phyloP scores from a whole-genome alignment of 2,113 vertebrate species.

The Eubucco bourcierii region DNA sequence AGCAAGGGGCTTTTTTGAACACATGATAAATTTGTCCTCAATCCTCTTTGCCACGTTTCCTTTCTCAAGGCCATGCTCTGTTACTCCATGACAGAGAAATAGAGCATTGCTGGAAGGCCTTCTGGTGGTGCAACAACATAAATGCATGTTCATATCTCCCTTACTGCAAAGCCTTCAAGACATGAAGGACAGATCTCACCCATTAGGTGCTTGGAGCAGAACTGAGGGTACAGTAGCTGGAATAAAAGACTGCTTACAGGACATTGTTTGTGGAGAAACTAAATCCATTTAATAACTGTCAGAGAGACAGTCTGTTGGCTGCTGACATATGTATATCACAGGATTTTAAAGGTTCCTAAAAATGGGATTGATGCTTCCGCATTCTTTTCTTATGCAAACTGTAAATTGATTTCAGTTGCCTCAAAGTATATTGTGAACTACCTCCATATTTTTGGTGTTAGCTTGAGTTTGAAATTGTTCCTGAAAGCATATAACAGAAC shows the following conservation, averaged over 20 bases:
- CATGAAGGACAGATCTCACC: accelerated
- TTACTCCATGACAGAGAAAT: background rate
- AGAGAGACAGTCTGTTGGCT: background rate
- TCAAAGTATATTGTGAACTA: background rate
- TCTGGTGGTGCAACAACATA: background rate
- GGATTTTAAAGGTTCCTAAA: background rate
- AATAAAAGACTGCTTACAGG: background rate
- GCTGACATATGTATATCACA: background rate
- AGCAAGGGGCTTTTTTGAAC: background rate
- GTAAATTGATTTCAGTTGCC: background rate
- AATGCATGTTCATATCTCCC: background rate
- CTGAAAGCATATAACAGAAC: background rate
- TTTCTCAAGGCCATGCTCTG: background rate
- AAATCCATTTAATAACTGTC: background rate
- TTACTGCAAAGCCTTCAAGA: background rate
- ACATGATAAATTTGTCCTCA: background rate
- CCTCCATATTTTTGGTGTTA: accelerated
- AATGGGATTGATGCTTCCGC: background rate
- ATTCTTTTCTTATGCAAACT: background rate
- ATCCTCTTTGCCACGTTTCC: background rate
- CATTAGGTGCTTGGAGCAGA: background rate
- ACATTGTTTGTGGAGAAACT: background rate
- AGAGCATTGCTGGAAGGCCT: background rate
- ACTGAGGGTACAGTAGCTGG: background rate
- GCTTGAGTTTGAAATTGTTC: background rate